Evolutionary conservation across 2,113 vertebrate genomes (phyloP).

Genomic region (Orcinus orca): DNA sequence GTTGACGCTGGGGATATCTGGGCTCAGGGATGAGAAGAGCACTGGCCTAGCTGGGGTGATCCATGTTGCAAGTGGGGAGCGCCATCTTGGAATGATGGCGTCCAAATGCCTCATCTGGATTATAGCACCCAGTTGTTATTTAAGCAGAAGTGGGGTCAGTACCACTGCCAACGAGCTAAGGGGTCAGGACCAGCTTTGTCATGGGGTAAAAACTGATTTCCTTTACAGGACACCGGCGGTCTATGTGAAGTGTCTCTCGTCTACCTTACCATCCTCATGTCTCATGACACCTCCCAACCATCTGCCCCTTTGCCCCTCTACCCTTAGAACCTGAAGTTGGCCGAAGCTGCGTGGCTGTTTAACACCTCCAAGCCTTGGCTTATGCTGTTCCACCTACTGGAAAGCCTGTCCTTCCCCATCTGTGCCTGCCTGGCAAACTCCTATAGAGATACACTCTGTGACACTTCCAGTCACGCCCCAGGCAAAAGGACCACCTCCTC

Average conservation of each 20-base stretch:
- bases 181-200: not conserved
- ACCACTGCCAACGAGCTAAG: not conserved
- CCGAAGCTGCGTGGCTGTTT: not conserved
- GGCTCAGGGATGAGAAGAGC: not conserved
- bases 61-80: rapidly evolving
- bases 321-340: not conserved
- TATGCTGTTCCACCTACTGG: not conserved
- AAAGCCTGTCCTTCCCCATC: not conserved
- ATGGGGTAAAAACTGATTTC: not conserved
- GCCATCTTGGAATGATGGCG: not conserved
- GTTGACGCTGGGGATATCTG: rapidly evolving
- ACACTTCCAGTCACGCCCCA: not conserved
- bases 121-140: not conserved
- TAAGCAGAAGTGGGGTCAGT: not conserved
- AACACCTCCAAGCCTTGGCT: not conserved
- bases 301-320: not conserved
- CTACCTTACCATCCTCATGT: not conserved
- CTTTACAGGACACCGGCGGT: not conserved
- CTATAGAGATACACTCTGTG: not conserved
- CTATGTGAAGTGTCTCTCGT: not conserved
- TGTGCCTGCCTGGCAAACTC: not conserved
- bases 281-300: not conserved
- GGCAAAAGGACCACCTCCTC: not conserved
- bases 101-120: not conserved
- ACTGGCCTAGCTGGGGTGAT: not conserved